Evolutionary conservation across 2,113 vertebrate species (phyloP).

Genomic region (Calypte anna): DNA sequence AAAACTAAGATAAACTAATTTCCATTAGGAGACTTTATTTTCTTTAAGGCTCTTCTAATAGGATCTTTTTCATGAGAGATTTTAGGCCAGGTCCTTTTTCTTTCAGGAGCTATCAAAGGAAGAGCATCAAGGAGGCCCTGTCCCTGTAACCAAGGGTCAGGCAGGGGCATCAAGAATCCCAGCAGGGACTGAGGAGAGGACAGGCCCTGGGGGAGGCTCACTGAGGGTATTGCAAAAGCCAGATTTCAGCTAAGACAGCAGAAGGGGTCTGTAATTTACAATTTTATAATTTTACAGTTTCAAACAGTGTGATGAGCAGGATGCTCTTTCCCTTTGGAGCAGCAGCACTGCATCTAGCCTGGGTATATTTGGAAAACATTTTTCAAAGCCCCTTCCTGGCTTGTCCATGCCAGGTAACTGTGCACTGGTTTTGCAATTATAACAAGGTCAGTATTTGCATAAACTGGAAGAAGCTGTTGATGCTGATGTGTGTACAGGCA

Average conservation of each 20-base stretch:
- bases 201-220: not conserved
- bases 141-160: not conserved
- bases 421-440: not conserved
- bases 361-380: not conserved
- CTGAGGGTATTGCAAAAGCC: not conserved
- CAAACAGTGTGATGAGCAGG: fast-evolving
- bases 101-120: not conserved
- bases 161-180: not conserved
- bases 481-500: not conserved
- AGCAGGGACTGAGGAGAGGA: not conserved
- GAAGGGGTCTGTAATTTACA: not conserved
- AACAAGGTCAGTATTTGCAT: not conserved
- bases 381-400: not conserved
- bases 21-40: not conserved
- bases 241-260: not conserved
- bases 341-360: not conserved
- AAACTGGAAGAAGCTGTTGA: not conserved
- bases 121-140: not conserved
- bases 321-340: not conserved
- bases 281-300: not conserved
- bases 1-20: not conserved
- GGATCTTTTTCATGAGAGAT: not conserved
- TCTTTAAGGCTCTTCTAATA: not conserved
- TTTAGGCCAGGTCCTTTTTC: not conserved
- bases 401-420: not conserved